Conservation (phyloP, 1,140 invertebrate species). For the Dendroctonus ponderosae region DNA sequence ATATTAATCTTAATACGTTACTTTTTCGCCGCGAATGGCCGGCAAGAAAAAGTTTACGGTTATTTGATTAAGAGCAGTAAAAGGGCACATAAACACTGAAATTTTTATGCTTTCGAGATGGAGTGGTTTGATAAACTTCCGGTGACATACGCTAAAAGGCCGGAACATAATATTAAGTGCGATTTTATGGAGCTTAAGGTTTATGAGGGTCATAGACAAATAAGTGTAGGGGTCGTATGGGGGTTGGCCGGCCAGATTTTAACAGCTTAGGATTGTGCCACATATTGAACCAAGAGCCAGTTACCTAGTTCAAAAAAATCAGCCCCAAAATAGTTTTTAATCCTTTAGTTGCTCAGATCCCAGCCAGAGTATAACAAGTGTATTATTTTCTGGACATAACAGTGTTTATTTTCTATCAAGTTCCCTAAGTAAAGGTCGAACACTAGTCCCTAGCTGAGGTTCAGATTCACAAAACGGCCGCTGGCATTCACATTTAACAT, state of each 20-base stretch:
- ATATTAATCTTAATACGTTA: constrained; percentile 5
- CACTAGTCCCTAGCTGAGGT: constrained; percentile 10
- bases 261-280: too few species aligned
- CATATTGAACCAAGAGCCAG: too few species aligned
- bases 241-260: too few species aligned
- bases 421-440: background rate
- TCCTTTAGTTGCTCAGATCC: background rate
- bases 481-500: constrained; percentile 31
- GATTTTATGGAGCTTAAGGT: constrained; percentile 7
- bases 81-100: constrained; percentile 10
- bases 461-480: constrained; percentile 19
- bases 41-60: constrained; percentile 2
- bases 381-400: constrained; percentile 1
- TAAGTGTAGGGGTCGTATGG: background rate
- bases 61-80: constrained; percentile 17
- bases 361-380: background rate
- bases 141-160: constrained; percentile 5
- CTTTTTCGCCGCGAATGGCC: background rate
- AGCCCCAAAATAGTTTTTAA: background rate
- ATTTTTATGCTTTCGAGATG: constrained; percentile 6
- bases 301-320: background rate
- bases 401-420: too few species aligned
- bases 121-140: constrained; percentile 15
- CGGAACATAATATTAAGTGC: constrained; percentile 16
- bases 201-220: constrained; percentile 16